Conservation (phyloP, 2,113 vertebrate species). For the Morone saxatilis region DNA sequence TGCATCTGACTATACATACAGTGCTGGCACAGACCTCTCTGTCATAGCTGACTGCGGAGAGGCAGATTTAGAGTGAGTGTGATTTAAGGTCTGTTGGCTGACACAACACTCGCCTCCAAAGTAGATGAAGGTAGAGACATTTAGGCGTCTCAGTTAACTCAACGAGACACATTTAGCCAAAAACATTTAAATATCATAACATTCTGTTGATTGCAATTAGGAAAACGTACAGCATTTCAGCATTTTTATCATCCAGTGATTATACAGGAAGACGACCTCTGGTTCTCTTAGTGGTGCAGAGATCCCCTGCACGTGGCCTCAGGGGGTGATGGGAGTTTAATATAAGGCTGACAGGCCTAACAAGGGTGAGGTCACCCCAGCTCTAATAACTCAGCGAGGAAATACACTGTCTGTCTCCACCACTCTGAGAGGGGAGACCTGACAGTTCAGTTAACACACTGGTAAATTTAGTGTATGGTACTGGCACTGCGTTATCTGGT, state of each 20-base stretch:
- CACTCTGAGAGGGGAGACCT: conserved; percentile 72
- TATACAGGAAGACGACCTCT: conserved; percentile 33
- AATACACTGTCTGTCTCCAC: conserved; percentile 79
- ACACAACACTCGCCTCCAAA: conserved; percentile 11
- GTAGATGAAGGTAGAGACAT: conserved; percentile 28
- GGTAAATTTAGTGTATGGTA: conserved; percentile 84
- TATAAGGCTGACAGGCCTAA: conserved; percentile 82
- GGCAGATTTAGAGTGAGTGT: conserved; percentile 36
- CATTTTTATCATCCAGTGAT: conserved; percentile 43
- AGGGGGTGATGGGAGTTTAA: conserved; percentile 76
- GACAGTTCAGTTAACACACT: conserved; percentile 78
- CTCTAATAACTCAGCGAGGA: conserved; percentile 81
- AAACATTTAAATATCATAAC: conserved; percentile 29
- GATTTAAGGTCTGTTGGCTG: conserved; percentile 32
- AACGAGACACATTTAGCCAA: conserved; percentile 18
- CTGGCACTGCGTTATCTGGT: conserved; percentile 74
- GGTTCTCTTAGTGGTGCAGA: conserved; percentile 32
- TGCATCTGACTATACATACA: conserved; percentile 29
- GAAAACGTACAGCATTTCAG: conserved; percentile 47
- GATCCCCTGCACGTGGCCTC: conserved; percentile 56
- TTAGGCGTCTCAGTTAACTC: conserved; percentile 11
- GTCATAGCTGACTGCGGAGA: conserved; percentile 47
- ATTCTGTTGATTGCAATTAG: conserved; percentile 58
- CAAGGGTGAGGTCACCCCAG: conserved; percentile 80
- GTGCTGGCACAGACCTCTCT: conserved; percentile 10